Conservation (phyloP, 2,113 vertebrate genomes). For the Lonchura striata region DNA sequence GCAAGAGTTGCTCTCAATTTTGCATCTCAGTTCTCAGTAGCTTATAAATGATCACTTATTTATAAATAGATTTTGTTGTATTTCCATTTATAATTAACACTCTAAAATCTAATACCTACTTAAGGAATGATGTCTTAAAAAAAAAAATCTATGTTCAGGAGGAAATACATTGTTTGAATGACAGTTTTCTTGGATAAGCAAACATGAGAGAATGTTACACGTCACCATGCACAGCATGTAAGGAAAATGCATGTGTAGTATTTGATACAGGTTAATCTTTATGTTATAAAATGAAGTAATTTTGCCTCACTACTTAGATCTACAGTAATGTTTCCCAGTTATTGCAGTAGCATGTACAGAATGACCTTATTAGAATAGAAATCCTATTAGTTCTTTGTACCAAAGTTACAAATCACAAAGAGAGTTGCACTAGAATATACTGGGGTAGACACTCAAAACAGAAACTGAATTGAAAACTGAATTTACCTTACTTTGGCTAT, state of each 20-base stretch:
- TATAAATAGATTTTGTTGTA: background rate
- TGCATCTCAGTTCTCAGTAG: background rate
- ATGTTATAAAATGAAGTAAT: background rate
- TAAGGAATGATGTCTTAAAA: background rate
- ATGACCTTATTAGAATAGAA: constrained; percentile 7
- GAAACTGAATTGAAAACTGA: background rate
- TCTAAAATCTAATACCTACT: background rate
- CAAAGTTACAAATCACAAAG: background rate
- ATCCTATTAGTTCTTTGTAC: background rate
- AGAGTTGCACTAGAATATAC: background rate
- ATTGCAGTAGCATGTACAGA: background rate
- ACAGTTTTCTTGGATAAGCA: background rate
- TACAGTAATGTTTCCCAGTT: background rate
- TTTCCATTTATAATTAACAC: background rate
- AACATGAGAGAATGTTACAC: background rate
- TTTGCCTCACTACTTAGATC: background rate
- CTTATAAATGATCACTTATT: background rate
- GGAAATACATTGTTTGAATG: background rate
- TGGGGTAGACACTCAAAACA: background rate
- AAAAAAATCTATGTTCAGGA: background rate
- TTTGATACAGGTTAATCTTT: background rate
- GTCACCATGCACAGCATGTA: background rate
- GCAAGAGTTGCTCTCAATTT: background rate
- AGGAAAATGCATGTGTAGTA: background rate
- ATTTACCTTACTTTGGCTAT: background rate